Base-by-base conservation (phyloP, 2,797 vertebrate species). In the Melanotaenia parkinsoni region DNA sequence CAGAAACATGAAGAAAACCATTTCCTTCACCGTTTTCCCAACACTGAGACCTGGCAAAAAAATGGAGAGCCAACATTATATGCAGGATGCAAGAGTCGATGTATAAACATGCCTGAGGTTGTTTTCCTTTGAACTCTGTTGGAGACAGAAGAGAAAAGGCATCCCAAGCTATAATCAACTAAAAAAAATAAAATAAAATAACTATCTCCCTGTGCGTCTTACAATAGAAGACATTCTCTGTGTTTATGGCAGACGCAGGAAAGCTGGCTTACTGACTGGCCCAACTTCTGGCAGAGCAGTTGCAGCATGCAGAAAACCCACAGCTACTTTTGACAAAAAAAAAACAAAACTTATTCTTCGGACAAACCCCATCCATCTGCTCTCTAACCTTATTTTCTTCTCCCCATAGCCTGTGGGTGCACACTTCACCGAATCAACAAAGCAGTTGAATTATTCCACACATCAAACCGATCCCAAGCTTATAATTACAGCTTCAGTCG, bases 141-240 rank as follows among this genome's bases (percentile, higher is more conserved):
- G 40, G 62, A 84, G 57, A 65, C 72, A 70, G 58, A 76, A 20
- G n/a, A 63, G 54, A 85, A 88, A 89, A 86, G 79, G 63, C 66
- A 79, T 87, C 73, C 82, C 54, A 90, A 73, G 83, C 83, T 90
- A 86, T 89, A 89, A 90, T 88, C 70, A 70, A 86, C 63, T 70
- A 69, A 13, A 62, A 85, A 87, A 91, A 85, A 33, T 33, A 7
- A 33, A 33, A 33, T 33, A 33, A 33, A 50, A 89, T 87, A 89
- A 88, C 74, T 82, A 84, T 88, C 80, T 86, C 67, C 80, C 57
- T 59, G 70, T 30, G 79, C 35, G 79, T 59, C 82, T 87, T 61
- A 85, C 85, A 88, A 88, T 82, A 86, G 87, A 82, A 80, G 73
- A 71, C 74, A 71, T 73, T 84, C 82, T 84, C 60, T 84, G 61